phyloP scores from a whole-genome alignment of 2,113 vertebrate species.

The Grammatotria lemairii region DNA sequence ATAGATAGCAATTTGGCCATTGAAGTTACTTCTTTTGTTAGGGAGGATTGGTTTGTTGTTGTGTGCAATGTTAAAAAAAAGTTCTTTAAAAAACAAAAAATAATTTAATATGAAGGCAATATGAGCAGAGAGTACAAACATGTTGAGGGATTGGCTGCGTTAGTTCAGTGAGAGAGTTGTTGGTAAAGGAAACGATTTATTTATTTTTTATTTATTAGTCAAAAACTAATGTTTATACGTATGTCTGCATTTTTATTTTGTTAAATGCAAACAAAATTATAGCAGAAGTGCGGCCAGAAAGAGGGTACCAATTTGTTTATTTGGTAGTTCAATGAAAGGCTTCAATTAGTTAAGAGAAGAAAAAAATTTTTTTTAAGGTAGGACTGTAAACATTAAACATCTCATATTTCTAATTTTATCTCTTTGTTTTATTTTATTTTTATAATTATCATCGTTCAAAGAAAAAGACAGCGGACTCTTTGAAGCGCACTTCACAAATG shows the following conservation, averaged over 20 bases:
- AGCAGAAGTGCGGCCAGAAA: neutral
- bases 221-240: neutral
- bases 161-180: neutral
- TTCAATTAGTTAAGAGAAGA: neutral
- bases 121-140: neutral
- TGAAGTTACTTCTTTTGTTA: neutral
- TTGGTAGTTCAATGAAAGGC: neutral
- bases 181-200: neutral
- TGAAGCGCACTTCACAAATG: neutral
- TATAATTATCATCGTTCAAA: neutral
- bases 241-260: neutral
- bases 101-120: neutral
- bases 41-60: neutral
- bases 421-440: neutral
- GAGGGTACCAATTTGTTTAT: neutral
- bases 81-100: neutral
- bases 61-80: neutral
- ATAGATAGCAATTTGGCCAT: neutral
- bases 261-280: neutral
- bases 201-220: neutral
- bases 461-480: neutral
- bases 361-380: fast-evolving
- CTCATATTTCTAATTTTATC: neutral
- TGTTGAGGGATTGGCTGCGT: neutral
- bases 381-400: neutral